phyloP scores from a whole-genome alignment of 2,113 vertebrate genomes.

The Dinomys branickii region DNA sequence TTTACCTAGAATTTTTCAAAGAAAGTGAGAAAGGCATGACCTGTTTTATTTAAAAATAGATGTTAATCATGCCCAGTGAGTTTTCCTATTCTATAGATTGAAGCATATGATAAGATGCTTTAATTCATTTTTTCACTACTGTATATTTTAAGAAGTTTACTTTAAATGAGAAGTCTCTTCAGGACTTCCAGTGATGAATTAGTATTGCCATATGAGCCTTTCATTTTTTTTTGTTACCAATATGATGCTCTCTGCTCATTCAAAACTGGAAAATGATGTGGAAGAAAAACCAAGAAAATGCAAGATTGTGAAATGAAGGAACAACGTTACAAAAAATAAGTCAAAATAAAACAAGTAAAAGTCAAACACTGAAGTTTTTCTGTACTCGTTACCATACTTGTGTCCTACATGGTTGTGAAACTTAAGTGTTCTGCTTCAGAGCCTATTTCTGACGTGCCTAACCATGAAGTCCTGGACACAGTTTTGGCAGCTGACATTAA shows the following conservation, averaged over 20 bases:
- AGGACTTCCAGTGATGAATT: neutral
- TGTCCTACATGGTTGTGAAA: neutral
- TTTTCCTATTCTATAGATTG: neutral
- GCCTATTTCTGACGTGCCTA: neutral
- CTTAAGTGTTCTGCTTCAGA: neutral
- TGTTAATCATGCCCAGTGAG: neutral
- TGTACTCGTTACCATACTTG: neutral
- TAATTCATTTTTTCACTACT: neutral
- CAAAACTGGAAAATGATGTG: neutral
- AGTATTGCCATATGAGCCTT: neutral
- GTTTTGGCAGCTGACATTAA: neutral
- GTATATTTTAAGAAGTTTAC: neutral
- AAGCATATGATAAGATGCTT: neutral
- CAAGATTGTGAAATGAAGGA: neutral
- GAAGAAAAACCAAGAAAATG: neutral
- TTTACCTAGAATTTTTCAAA: conserved; percentile 18
- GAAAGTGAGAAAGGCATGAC: neutral
- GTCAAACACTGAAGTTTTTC: neutral
- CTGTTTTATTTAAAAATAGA: neutral
- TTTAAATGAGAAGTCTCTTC: neutral
- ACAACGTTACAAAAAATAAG: neutral
- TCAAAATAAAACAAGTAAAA: conserved; percentile 16
- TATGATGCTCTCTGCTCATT: neutral
- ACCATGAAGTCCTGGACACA: neutral
- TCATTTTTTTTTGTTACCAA: conserved; percentile 25